Percentiles rank a stretch among this genome's conserved stretches.
Evolutionary conservation across 2,888 invertebrate species (phyloP).

Genomic region (Druceiella hillmani): DNA sequence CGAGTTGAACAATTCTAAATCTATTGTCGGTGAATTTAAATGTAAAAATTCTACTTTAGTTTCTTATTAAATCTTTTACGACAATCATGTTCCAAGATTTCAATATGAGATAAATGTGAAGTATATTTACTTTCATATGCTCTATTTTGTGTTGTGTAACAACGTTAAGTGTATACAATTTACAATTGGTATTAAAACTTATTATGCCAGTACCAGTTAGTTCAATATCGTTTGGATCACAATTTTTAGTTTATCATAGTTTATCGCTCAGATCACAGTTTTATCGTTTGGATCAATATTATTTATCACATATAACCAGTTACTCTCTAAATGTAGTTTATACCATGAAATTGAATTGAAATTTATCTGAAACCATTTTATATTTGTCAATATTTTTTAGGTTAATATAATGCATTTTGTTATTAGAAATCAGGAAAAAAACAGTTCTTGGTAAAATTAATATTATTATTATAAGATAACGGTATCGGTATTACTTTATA

Average conservation of each 20-base stretch:
- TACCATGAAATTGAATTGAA: background rate
- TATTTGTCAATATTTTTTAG: background rate
- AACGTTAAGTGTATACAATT: background rate
- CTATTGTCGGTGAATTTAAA: background rate
- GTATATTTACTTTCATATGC: background rate
- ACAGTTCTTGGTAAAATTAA: background rate
- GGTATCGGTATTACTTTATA: too few species aligned
- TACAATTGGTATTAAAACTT: background rate
- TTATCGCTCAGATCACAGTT: too few species aligned
- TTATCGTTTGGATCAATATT: background rate
- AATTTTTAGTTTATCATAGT: background rate
- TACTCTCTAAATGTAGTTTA: background rate
- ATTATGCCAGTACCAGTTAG: background rate
- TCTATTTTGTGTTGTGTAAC: background rate
- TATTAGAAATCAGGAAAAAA: background rate
- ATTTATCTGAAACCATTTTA: background rate
- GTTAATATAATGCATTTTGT: background rate
- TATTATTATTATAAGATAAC: too few species aligned
- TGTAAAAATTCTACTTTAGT: background rate
- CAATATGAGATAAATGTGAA: background rate
- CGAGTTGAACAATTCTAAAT: background rate
- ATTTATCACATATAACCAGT: background rate
- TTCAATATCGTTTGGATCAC: background rate
- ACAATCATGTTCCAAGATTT: background rate
- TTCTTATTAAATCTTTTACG: background rate